Conservation (phyloP, 2,113 vertebrate species). For the Furnarius figulus region DNA sequence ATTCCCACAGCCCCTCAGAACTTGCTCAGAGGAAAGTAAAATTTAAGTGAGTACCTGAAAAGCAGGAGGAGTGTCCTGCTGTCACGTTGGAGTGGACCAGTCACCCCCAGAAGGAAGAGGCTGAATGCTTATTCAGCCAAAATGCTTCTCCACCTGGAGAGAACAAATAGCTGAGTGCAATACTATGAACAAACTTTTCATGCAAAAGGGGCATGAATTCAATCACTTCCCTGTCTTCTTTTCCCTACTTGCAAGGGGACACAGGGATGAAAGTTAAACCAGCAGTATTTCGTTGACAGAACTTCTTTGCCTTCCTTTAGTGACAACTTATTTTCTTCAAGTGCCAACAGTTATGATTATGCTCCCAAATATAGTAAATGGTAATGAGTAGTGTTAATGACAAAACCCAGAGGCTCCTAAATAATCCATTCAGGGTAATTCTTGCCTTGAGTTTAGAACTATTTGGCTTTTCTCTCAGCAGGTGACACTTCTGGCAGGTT, state of each 20-base stretch:
- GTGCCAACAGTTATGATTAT: neutral
- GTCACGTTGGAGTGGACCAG: neutral
- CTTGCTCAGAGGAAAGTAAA: neutral
- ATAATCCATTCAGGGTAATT: neutral
- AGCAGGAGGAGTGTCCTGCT: neutral
- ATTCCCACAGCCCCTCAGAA: neutral
- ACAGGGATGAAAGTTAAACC: neutral
- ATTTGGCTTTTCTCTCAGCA: neutral
- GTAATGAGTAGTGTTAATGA: neutral
- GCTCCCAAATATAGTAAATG: neutral
- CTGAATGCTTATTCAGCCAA: neutral
- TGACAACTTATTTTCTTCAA: neutral
- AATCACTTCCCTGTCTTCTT: neutral
- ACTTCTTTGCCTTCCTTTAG: neutral
- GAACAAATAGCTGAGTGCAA: neutral
- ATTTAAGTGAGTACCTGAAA: neutral
- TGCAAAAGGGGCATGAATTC: neutral
- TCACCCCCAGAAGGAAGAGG: neutral
- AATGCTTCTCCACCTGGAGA: neutral
- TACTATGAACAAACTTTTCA: accelerated
- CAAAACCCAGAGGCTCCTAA: neutral
- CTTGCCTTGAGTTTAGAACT: neutral
- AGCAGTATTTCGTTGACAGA: neutral
- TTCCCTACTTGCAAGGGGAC: neutral
- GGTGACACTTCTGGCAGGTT: neutral